phyloP scores from a whole-genome alignment of 2,888 invertebrate species.

The Hipparchia semele region DNA sequence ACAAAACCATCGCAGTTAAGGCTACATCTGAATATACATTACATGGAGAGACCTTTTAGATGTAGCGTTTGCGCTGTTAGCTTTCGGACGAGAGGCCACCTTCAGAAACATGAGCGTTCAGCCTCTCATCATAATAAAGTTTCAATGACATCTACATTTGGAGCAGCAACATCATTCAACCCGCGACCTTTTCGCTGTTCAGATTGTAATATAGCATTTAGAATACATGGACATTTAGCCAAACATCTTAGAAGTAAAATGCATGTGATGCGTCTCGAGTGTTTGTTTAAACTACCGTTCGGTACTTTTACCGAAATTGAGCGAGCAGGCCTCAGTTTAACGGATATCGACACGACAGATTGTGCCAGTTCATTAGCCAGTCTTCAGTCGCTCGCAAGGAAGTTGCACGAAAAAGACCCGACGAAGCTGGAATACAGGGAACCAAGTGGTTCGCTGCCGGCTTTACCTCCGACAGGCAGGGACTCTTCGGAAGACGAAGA shows the following conservation, averaged over 20 bases:
- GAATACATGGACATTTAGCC: conserved; percentile 98
- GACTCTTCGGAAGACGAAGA: conserved; percentile 84
- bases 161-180: conserved; percentile 93
- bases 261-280: conserved; percentile 97
- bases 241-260: conserved; percentile 98
- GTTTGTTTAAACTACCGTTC: conserved; percentile 95
- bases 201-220: conserved; percentile 97
- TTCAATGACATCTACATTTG: conserved; percentile 93
- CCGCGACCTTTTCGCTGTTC: conserved; percentile 98
- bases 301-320: conserved; percentile 98
- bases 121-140: conserved; percentile 97
- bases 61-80: conserved; percentile 96
- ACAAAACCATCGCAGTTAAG: conserved; percentile 94
- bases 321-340: conserved; percentile 93
- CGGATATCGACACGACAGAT: conserved; percentile 97
- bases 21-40: conserved; percentile 97
- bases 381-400: conserved; percentile 90
- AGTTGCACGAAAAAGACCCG: conserved; percentile 91
- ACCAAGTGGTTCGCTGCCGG: conserved; percentile 60
- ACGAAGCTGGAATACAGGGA: conserved; percentile 88
- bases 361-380: conserved; percentile 97
- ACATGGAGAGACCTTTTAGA: conserved; percentile 95
- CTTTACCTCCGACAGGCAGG: conserved; percentile 64
- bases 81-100: conserved; percentile 94
- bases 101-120: conserved; percentile 96